Evolutionary conservation across 2,888 invertebrate species (phyloP), one percentile per base, ranked within the genome.

Genomic region (Stenolophus ochropezus): DNA sequence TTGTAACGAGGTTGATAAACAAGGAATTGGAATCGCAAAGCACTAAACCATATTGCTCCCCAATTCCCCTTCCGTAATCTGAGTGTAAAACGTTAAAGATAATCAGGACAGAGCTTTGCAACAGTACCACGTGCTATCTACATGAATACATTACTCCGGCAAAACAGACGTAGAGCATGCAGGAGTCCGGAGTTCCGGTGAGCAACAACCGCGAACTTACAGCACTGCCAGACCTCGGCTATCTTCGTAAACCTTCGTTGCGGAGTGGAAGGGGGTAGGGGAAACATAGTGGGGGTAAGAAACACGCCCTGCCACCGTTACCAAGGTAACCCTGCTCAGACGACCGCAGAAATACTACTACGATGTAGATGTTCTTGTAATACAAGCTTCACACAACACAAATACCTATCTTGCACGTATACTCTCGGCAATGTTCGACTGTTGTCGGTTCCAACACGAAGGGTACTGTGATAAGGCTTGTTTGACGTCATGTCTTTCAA

Each of bases 341-440:
- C 86, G 87, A 89, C 89, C 89, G 87, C 89, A 89, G 89, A 88
- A 89, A 89, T 88, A 89, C 88, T 89, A 69, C 51, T 80, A 73
- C 47, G 56, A 73, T 80, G 73, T 80, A 80, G 80, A 80, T 80
- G 80, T 73, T 58, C 73, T 69, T 80, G 80, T 80, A 73, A 80
- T 80, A 80, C 80, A 80, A 80, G 71, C 53, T 80, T 80, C 73
- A 80, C 80, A 56, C 56, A 56, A 80, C 73, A 80, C 73, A 56
- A 51, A 69, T 53, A 69, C 69, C 69, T 73, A 69, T 79, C 51
- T 69, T 53, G 51, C 69, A 69, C 79, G 79, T 51, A 69, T 77
- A 47, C 65, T 65, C 76, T 65, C 33, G 77, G 65, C 65, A 27
- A 33, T 69, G 33, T 33, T 69, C 65, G 65, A 18, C 65, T 69